phyloP scores from a whole-genome alignment of 2,797 vertebrate genomes.

The Halcyon leucocephala region DNA sequence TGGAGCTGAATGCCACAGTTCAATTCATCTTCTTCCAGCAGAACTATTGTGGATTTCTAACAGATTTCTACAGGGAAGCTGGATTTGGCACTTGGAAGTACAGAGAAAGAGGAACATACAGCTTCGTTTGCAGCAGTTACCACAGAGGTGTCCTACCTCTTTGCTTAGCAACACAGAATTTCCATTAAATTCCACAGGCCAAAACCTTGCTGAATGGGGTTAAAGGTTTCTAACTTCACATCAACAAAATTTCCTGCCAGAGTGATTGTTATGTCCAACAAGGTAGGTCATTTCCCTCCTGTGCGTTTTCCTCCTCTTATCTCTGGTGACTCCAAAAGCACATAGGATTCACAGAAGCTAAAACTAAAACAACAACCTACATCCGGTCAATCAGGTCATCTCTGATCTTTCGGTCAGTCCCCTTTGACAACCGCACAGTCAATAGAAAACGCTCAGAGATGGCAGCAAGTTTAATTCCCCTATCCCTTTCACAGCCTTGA shows the following conservation, averaged over 20 bases:
- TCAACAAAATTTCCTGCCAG: background rate
- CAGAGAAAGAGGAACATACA: background rate
- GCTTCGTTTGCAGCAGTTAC: rapidly evolving
- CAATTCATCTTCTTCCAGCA: background rate
- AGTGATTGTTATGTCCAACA: slow-evolving; percentile 3
- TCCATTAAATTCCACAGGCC: background rate
- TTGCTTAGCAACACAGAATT: background rate
- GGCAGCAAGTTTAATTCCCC: background rate
- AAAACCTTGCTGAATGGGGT: background rate
- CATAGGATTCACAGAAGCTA: slow-evolving; percentile 23
- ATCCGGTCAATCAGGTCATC: background rate
- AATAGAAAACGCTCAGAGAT: background rate
- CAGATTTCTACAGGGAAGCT: background rate
- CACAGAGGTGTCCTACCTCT: background rate
- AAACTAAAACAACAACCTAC: slow-evolving; percentile 50
- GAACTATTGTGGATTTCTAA: background rate
- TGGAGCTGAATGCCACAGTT: background rate
- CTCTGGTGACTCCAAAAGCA: slow-evolving; percentile 45
- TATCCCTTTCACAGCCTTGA: background rate
- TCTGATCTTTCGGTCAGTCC: slow-evolving; percentile 51
- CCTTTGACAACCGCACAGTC: slow-evolving; percentile 20
- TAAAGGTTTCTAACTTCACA: slow-evolving; percentile 25
- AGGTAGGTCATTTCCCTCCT: slow-evolving; percentile 46
- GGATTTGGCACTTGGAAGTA: background rate
- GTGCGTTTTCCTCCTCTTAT: slow-evolving; percentile 37